Evolutionary conservation across 1,140 invertebrate genomes (phyloP).

Genomic region (Neuroterus valhalla): DNA sequence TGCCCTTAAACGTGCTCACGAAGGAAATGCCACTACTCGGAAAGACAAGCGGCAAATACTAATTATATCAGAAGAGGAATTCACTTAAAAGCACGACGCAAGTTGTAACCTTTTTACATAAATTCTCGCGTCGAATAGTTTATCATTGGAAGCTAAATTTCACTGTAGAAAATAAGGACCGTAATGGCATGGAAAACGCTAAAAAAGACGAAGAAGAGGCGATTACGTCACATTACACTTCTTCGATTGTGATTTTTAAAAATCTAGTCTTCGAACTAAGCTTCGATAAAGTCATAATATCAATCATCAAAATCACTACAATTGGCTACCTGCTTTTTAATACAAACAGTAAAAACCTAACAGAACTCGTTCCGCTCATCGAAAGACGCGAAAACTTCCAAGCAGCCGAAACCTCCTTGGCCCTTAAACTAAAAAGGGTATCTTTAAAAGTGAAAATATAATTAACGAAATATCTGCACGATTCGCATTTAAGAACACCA

Average conservation of each 20-base stretch:
- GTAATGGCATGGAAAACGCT: not conserved
- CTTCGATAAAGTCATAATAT: not conserved
- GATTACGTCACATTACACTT: not conserved
- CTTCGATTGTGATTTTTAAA: not conserved
- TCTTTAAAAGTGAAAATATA: not conserved
- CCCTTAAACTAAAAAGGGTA: not conserved
- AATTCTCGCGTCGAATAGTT: not conserved
- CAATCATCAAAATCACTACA: not conserved
- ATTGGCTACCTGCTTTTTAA: not conserved
- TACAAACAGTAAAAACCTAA: conserved; percentile 7
- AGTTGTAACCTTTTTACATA: not conserved
- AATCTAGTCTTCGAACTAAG: conserved; percentile 7
- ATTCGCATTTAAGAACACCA: not conserved
- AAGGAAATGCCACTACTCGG: conserved; percentile 31
- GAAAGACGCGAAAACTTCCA: not conserved
- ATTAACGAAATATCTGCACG: too few relatives aligned
- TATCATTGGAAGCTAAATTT: conserved; percentile 10
- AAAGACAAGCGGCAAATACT: conserved; percentile 49
- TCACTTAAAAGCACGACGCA: conserved; percentile 22
- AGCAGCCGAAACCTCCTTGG: not conserved
- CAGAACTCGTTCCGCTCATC: not conserved
- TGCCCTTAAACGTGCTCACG: conserved; percentile 29
- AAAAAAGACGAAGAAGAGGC: conserved; percentile 11
- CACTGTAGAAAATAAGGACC: conserved; percentile 5
- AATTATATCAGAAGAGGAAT: conserved; percentile 32